Conservation (phyloP, 2,888 invertebrate genomes). For the Lysandra coridon region DNA sequence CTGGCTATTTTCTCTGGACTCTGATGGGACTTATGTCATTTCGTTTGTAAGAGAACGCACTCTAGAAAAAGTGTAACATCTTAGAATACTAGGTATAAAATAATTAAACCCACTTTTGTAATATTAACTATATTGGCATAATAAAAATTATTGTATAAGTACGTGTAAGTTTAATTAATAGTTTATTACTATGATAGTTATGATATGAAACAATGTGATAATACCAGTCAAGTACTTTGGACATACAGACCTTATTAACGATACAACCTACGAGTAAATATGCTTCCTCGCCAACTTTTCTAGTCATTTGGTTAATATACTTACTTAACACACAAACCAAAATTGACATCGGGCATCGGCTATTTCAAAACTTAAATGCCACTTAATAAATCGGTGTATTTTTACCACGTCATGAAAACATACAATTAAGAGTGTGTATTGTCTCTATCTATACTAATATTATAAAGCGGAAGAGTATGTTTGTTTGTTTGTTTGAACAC, state of each 20-base stretch:
- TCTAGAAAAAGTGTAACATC: background rate
- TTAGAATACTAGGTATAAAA: background rate
- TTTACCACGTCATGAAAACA: no score
- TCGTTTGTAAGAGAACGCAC: background rate
- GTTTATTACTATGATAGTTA: background rate
- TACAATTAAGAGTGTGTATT: no score
- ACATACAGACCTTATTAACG: background rate
- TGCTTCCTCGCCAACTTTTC: background rate
- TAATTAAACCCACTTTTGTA: background rate
- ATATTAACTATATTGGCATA: background rate
- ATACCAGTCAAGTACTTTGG: slow-evolving; percentile 1
- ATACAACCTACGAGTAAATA: background rate
- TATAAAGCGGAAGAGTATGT: no score
- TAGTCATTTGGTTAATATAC: background rate
- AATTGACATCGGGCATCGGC: no score
- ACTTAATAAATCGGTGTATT: no score
- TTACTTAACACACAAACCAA: no score
- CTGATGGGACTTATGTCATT: background rate
- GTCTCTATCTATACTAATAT: no score
- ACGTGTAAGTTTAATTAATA: background rate
- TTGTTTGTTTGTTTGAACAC: no score
- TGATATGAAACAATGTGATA: slow-evolving; percentile 5
- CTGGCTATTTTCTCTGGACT: no score
- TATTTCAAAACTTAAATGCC: no score
- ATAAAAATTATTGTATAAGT: background rate